Percentiles rank a stretch among this genome's conserved stretches.
Evolutionary conservation across 2,113 vertebrate genomes (phyloP).

Genomic region (Mus spicilegus): DNA sequence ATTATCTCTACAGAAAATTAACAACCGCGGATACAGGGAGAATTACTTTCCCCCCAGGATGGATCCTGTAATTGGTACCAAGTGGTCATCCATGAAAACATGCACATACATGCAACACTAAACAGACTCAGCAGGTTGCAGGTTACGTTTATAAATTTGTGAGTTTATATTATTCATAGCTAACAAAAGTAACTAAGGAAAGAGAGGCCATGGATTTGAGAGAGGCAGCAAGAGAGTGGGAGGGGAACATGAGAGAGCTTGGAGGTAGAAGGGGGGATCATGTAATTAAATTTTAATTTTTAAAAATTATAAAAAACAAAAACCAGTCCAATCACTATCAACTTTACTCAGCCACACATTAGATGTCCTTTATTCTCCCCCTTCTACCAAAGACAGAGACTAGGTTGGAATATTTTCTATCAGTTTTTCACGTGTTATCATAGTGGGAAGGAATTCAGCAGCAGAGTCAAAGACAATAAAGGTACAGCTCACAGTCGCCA

Average conservation of each 20-base stretch:
- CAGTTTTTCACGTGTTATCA: conserved; percentile 18
- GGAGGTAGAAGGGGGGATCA: neutral
- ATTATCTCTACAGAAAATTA: neutral
- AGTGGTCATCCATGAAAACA: neutral
- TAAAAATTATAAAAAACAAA: neutral
- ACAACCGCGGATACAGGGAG: neutral
- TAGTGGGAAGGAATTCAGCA: neutral
- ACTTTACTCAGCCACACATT: neutral
- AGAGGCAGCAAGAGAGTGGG: neutral
- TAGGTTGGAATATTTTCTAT: neutral
- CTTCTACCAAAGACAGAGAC: neutral
- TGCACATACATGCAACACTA: neutral
- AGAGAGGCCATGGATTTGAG: neutral
- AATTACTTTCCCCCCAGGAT: neutral
- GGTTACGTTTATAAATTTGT: neutral
- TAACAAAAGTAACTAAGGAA: neutral
- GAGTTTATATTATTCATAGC: neutral
- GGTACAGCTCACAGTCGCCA: neutral
- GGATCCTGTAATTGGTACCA: neutral
- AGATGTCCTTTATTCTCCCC: neutral
- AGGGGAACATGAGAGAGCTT: too few species aligned
- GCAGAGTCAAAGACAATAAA: neutral
- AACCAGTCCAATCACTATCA: neutral
- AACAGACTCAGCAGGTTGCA: neutral
- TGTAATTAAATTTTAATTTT: neutral